Evolutionary conservation across 2,113 vertebrate genomes (phyloP).

Genomic region (Scartelaos histophorus): DNA sequence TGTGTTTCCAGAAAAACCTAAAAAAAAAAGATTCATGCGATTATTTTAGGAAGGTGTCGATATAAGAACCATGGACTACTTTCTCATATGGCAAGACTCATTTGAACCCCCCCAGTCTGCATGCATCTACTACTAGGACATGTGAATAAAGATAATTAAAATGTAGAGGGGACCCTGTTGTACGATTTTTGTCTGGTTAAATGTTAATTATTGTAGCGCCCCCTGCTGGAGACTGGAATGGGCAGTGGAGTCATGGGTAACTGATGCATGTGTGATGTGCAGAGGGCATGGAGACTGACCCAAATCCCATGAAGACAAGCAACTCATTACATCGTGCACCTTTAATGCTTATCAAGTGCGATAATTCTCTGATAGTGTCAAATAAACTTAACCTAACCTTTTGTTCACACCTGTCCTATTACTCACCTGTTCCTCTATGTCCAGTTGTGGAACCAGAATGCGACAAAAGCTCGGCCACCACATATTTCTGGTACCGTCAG

Average conservation of each 20-base stretch:
- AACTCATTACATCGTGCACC: no score
- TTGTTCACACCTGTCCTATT: conserved; percentile 15
- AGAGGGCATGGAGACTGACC: conserved; percentile 6
- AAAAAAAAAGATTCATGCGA: no score
- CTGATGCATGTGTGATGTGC: conserved; percentile 15
- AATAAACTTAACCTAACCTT: neutral
- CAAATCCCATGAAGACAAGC: no score
- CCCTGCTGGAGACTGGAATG: neutral
- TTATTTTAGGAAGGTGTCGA: no score
- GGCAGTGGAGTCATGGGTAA: neutral
- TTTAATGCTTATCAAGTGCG: no score
- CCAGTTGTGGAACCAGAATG: conserved; percentile 93
- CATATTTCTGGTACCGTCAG: conserved; percentile 98
- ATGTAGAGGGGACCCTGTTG: conserved; percentile 35
- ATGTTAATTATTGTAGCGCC: conserved; percentile 37
- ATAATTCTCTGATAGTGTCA: neutral
- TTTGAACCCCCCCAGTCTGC: conserved; percentile 14
- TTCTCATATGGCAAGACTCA: conserved; percentile 9
- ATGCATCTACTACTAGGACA: neutral
- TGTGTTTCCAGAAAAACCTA: no score
- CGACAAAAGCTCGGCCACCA: conserved; percentile 95
- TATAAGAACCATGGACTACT: conserved; percentile 4
- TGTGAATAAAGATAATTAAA: neutral
- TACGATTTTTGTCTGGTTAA: conserved; percentile 45
- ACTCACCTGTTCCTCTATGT: neutral